Conservation (phyloP, 2,113 vertebrate genomes). For the Misgurnus anguillicaudatus region DNA sequence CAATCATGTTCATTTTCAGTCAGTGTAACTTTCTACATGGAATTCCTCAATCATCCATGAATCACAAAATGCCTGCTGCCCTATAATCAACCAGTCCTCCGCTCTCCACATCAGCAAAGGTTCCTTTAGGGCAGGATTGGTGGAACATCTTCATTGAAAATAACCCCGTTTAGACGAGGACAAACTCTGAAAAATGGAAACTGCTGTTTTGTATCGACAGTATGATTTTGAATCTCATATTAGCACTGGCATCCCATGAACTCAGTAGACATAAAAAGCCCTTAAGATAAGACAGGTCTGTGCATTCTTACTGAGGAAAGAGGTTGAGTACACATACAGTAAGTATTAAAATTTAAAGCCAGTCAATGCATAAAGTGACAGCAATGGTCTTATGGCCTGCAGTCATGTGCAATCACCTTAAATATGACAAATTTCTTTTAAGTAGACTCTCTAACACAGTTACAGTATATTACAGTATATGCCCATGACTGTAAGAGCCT, state of each 20-base stretch:
- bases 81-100: constrained; percentile 6
- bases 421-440: constrained; percentile 18
- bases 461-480: background rate
- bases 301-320: background rate
- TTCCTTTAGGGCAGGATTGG: constrained; percentile 14
- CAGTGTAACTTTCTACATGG: background rate
- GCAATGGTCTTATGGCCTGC: background rate
- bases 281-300: constrained; percentile 40
- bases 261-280: constrained; percentile 31
- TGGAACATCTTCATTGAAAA: constrained; percentile 35
- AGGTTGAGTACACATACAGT: background rate
- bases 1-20: background rate
- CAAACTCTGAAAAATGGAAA: constrained; percentile 34
- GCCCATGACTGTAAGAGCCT: background rate
- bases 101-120: background rate
- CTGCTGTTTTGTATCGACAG: constrained; percentile 39
- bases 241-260: constrained; percentile 42
- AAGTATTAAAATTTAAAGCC: constrained; percentile 1
- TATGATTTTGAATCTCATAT: constrained; percentile 33
- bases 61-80: constrained; percentile 20
- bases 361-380: background rate
- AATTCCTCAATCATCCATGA: constrained; percentile 6
- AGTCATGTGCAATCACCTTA: background rate
- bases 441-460: background rate
- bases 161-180: constrained; percentile 1